These are phyloP conservation scores for Cynopterus brachyotis DNA, from an alignment of 2,113 vertebrate species.

Conservation along the genomic window DNA sequence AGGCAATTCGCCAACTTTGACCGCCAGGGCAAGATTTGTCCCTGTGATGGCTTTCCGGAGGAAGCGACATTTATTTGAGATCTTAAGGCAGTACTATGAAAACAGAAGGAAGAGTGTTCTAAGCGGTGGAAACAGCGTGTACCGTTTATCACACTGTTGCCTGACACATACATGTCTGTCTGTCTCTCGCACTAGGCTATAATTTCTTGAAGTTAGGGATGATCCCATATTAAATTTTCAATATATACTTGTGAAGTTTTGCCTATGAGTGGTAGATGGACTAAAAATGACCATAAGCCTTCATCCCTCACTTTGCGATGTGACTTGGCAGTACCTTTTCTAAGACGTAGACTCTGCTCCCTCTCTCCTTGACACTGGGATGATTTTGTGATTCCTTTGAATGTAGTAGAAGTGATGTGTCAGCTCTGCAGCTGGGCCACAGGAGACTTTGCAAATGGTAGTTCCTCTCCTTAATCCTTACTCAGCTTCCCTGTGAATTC, in stretches of 20 bases:
- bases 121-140: neutral
- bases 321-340: neutral
- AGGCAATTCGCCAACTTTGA: neutral
- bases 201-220: neutral
- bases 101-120: neutral
- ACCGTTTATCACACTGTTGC: neutral
- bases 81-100: neutral
- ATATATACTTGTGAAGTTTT: neutral
- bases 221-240: neutral
- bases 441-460: neutral
- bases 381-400: constrained; percentile 30
- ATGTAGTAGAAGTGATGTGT: neutral
- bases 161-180: neutral
- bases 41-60: neutral
- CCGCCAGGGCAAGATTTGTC: neutral
- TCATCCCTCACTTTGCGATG: neutral
- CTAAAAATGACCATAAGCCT: neutral
- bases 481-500: neutral
- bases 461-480: neutral
- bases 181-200: neutral
- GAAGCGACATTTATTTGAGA: neutral
- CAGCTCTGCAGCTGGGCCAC: neutral
- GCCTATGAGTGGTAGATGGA: neutral
- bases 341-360: neutral
- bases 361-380: neutral